Evolutionary conservation across 2,797 vertebrate genomes (phyloP), one percentile per base, ranked within the genome.

Genomic region (Naso thynnoides): DNA sequence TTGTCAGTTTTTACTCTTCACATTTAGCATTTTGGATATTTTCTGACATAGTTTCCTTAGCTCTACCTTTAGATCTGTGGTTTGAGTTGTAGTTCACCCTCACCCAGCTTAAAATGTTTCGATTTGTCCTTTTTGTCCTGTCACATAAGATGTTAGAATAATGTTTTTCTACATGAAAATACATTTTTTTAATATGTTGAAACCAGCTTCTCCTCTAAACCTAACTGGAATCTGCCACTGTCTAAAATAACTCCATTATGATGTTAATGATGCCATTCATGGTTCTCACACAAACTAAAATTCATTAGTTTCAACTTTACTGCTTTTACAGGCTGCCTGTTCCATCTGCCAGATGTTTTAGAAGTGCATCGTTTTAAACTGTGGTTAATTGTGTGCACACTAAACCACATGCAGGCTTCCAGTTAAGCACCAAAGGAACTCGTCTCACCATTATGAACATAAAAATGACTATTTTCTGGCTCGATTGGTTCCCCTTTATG

Each of bases 311-410:
- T 73, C 56, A 50, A 76, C 59, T 67, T 59, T 58, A 33, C n/a
- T 14, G 59, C 49, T 68, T 53, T 61, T 44, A 66, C 24, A 60
- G 47, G 38, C 65, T 50, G 73, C 85, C 65, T 79, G 59, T 57
- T 69, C 65, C 29, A 42, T 66, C 76, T 54, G 48, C 70, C 69
- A 77, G 76, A 77, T 66, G 69, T 79, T 83, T 67, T 55, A 55
- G 44, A 66, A 44, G 62, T 66, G 63, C 55, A 57, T 67, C 14
- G 66, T 70, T 83, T 86, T 36, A 72, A 55, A 68, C 64, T 65
- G 54, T 52, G 66, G 53, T 67, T 79, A 85, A 85, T 79, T 77
- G 71, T 79, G 67, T 67, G 36, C 45, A 61, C 44, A 58, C 18
- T 58, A 23, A 73, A 76, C 60, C 73, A 33, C 67, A 76, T 65